These are phyloP conservation scores for Axinella damicornis DNA, from an alignment of 37 sponge, comb jelly and placozoan genomes.

Conservation along the genomic window DNA sequence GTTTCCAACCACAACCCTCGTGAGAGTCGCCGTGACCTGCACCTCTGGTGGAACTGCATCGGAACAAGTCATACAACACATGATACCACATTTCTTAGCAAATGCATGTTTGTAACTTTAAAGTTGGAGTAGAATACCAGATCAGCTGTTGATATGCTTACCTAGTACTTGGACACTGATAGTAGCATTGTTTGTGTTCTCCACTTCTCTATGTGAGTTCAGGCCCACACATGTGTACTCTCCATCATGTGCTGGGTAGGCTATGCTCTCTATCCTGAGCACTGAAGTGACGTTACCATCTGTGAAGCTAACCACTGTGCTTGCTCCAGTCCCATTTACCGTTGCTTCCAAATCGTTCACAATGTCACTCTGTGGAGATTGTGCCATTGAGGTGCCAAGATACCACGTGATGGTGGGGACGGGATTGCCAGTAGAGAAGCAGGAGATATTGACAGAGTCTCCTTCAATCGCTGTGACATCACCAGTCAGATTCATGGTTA, in stretches of 20 bases:
- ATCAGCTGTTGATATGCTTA: too few relatives aligned
- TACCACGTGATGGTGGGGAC: conserved; percentile 53
- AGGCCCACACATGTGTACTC: conserved; percentile 26
- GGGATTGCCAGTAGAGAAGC: conserved; percentile 54
- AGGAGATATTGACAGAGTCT: conserved; percentile 17
- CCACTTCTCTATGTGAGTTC: not conserved
- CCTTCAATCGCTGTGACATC: conserved; percentile 7
- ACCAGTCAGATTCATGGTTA: conserved; percentile 5
- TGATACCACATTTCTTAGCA: too few relatives aligned
- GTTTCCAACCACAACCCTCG: too few relatives aligned
- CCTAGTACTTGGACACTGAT: conserved; percentile 19
- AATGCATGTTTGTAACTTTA: too few relatives aligned
- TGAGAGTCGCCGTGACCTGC: too few relatives aligned
- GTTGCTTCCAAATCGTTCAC: too few relatives aligned
- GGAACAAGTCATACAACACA: too few relatives aligned
- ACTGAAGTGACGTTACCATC: conserved; percentile 14
- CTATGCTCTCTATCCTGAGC: conserved; percentile 13
- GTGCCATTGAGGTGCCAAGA: too few relatives aligned
- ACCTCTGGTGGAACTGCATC: too few relatives aligned
- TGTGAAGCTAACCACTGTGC: not conserved
- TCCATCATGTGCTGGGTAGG: conserved; percentile 35
- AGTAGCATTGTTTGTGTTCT: conserved; percentile 22
- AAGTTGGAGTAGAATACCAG: too few relatives aligned
- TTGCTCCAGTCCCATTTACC: too few relatives aligned
- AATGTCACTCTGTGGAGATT: too few relatives aligned